A percentile compares a stretch with the other conserved stretches of the same genome.
phyloP scores from a whole-genome alignment of 2,113 vertebrate species.

The Paedocypris sp. region DNA sequence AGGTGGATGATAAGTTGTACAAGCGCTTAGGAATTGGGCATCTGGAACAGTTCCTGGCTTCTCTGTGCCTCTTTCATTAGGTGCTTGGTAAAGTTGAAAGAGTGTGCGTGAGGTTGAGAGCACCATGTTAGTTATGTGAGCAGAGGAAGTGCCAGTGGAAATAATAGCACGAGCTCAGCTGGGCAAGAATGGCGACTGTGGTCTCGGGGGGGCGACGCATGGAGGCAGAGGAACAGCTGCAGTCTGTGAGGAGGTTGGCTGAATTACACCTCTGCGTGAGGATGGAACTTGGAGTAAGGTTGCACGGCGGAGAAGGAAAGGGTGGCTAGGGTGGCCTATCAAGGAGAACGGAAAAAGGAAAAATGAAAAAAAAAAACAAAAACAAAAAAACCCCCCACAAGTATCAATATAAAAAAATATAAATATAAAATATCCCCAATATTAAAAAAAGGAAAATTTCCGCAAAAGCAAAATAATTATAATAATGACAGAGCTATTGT shows the following conservation, averaged over 20 bases:
- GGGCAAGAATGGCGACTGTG: conserved; percentile 22
- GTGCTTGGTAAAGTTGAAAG: conserved; percentile 9
- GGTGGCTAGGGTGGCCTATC: not conserved
- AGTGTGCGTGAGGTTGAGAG: not conserved
- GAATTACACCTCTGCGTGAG: conserved; percentile 28
- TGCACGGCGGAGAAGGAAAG: conserved; percentile 13
- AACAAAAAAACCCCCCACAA: no score
- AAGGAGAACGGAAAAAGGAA: conserved; percentile 22
- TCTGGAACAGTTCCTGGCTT: not conserved
- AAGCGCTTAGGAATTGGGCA: not conserved
- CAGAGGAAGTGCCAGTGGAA: conserved; percentile 19
- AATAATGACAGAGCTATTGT: no score
- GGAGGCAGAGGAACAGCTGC: conserved; percentile 30
- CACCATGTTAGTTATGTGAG: conserved; percentile 7
- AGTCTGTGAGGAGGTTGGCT: conserved; percentile 16
- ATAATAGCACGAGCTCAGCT: conserved; percentile 18
- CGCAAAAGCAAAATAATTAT: no score
- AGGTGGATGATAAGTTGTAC: not conserved
- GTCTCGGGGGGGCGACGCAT: conserved; percentile 19
- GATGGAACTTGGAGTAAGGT: conserved; percentile 31
- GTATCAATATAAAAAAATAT: no score
- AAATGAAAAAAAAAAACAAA: no score
- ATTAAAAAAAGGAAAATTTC: no score
- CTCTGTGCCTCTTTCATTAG: conserved; percentile 4
- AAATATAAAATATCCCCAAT: no score